Percentiles rank a stretch among this genome's conserved stretches.
Conservation (phyloP, 2,113 vertebrate genomes). For the Phalacrocorax aristotelis region DNA sequence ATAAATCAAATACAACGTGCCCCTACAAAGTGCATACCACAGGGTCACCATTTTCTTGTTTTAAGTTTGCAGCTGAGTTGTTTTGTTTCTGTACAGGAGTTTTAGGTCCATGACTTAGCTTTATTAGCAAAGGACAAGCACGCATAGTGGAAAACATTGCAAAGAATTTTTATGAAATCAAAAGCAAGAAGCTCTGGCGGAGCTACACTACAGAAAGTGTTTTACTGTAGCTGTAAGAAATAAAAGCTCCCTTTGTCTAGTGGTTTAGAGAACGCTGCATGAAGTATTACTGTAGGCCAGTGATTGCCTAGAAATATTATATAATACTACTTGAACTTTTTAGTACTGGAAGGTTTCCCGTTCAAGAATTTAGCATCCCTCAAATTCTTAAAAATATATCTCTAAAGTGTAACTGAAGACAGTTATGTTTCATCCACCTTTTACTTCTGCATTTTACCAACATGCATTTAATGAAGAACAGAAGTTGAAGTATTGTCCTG, state of each 20-base stretch:
- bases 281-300: neutral
- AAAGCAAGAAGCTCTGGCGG: neutral
- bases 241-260: neutral
- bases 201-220: neutral
- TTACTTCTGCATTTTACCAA: neutral
- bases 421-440: neutral
- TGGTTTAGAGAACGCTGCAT: neutral
- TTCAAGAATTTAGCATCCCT: neutral
- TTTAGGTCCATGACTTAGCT: neutral
- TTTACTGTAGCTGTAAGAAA: slow-evolving; percentile 4
- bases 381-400: neutral
- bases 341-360: neutral
- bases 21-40: neutral
- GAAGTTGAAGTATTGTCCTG: neutral
- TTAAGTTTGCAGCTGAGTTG: neutral
- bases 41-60: neutral
- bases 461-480: neutral
- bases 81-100: neutral
- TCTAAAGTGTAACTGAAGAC: neutral
- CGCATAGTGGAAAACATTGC: neutral
- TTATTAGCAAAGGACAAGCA: neutral
- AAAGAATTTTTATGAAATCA: neutral
- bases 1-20: neutral
- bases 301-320: neutral
- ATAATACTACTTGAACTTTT: neutral